Evolutionary conservation across 1,140 invertebrate genomes (phyloP).

Genomic region (Hirudo medicinalis): DNA sequence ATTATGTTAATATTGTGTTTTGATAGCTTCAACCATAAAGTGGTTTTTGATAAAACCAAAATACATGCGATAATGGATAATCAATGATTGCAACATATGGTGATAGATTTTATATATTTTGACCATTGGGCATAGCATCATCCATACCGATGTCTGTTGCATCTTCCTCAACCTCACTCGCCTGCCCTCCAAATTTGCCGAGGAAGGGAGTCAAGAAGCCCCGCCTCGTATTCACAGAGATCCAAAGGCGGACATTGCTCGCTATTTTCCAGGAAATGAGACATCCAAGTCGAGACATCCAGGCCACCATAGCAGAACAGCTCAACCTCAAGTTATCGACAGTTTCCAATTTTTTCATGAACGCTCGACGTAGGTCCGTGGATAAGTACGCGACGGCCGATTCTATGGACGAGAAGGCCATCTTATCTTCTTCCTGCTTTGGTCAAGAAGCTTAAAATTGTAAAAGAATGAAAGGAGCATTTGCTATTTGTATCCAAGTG

Average conservation of each 20-base stretch:
- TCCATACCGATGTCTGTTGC: neutral
- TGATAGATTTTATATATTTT: neutral
- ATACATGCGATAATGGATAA: too few relatives aligned
- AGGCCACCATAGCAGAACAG: conserved; percentile 10
- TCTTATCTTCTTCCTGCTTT: too few relatives aligned
- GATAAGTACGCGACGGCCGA: conserved; percentile 56
- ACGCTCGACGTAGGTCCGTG: conserved; percentile 81
- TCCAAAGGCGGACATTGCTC: neutral
- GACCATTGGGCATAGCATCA: neutral
- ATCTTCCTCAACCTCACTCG: neutral
- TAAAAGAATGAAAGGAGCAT: too few relatives aligned
- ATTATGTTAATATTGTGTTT: too few relatives aligned
- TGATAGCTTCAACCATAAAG: too few relatives aligned
- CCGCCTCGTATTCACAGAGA: conserved; percentile 13
- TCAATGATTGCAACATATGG: neutral
- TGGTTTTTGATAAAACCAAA: too few relatives aligned
- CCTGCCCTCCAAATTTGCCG: neutral
- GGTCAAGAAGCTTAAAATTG: too few relatives aligned
- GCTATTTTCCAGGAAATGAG: neutral
- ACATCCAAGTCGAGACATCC: conserved; percentile 6
- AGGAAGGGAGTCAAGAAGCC: conserved; percentile 8
- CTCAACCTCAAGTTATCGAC: conserved; percentile 72
- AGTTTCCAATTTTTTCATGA: conserved; percentile 99
- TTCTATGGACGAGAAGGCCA: neutral
- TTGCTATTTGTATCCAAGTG: too few relatives aligned